These are phyloP conservation scores for Myxocyprinus asiaticus DNA, from an alignment of 2,113 vertebrate genomes.

Conservation along the genomic window DNA sequence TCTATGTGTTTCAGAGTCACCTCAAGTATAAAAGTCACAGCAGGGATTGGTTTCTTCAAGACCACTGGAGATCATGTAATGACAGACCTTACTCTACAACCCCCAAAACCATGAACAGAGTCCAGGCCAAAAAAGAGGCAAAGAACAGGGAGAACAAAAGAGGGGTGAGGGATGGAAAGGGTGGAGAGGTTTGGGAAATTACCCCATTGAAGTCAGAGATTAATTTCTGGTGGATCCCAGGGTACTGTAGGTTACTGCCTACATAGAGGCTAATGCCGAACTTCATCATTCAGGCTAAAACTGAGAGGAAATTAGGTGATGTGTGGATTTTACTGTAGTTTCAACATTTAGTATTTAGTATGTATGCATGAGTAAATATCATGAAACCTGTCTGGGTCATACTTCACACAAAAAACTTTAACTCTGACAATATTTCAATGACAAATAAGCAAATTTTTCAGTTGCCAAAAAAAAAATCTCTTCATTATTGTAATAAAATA, in stretches of 20 bases:
- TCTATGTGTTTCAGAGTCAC: slow-evolving; percentile 3
- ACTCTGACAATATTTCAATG: no score
- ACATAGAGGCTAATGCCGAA: slow-evolving; percentile 13
- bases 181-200: slow-evolving; percentile 34
- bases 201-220: slow-evolving; percentile 30
- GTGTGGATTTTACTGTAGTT: slow-evolving; percentile 1
- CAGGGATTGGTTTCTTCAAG: slow-evolving; percentile 22
- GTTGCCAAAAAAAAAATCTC: no score
- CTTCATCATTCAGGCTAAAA: slow-evolving; percentile 6
- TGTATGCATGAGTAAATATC: neutral
- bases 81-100: slow-evolving; percentile 52
- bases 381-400: neutral
- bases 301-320: slow-evolving; percentile 10
- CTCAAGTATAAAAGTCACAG: slow-evolving; percentile 46
- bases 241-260: slow-evolving; percentile 5
- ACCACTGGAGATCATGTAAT: slow-evolving; percentile 39
- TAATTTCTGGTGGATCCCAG: slow-evolving; percentile 22
- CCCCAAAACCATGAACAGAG: slow-evolving; percentile 43
- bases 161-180: slow-evolving; percentile 34
- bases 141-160: slow-evolving; percentile 34
- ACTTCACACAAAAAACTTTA: neutral
- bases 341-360: neutral
- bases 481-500: no score
- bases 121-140: slow-evolving; percentile 16
- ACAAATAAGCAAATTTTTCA: no score